A percentile compares a stretch with the other conserved stretches of the same genome.
Evolutionary conservation across 2,113 vertebrate genomes (phyloP).

Genomic region (Cromileptes altivelis): DNA sequence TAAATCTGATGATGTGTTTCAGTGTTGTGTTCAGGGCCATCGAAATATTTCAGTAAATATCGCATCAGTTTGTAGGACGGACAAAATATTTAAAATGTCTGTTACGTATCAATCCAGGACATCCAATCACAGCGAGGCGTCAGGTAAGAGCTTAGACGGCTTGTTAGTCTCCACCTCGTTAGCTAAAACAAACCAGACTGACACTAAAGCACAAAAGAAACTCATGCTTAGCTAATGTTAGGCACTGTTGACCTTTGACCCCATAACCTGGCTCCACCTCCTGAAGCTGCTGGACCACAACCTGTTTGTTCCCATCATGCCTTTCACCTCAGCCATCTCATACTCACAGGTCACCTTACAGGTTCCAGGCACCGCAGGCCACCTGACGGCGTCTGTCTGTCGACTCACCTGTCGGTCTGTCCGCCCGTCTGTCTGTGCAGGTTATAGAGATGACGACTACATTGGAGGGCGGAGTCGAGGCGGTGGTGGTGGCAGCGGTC

Average conservation of each 20-base stretch:
- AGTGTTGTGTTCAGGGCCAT: too few relatives aligned
- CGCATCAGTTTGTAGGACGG: too few relatives aligned
- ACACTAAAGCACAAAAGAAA: too few relatives aligned
- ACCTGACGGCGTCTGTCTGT: neutral
- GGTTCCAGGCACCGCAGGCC: constrained; percentile 8
- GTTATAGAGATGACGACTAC: constrained; percentile 94
- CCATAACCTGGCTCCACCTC: neutral
- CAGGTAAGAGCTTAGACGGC: too few relatives aligned
- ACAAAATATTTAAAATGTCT: too few relatives aligned
- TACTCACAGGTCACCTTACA: constrained; percentile 3
- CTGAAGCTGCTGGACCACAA: constrained; percentile 11
- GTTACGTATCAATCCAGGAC: too few relatives aligned
- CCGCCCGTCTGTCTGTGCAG: constrained; percentile 75
- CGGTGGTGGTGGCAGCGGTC: constrained; percentile 87
- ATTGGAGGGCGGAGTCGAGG: constrained; percentile 91
- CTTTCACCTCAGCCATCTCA: constrained; percentile 42
- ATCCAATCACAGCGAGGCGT: too few relatives aligned
- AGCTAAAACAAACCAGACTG: too few relatives aligned
- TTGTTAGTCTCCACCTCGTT: too few relatives aligned
- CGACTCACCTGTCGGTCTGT: constrained; percentile 8
- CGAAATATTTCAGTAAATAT: too few relatives aligned
- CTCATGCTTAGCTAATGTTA: too few relatives aligned
- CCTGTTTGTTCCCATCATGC: constrained; percentile 25
- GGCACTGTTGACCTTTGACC: constrained; percentile 15
- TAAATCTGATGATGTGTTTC: too few relatives aligned